Percentiles rank a stretch among this genome's conserved stretches.
Evolutionary conservation across 1,140 invertebrate genomes (phyloP).

Genomic region (Cheumatopsyche charites): DNA sequence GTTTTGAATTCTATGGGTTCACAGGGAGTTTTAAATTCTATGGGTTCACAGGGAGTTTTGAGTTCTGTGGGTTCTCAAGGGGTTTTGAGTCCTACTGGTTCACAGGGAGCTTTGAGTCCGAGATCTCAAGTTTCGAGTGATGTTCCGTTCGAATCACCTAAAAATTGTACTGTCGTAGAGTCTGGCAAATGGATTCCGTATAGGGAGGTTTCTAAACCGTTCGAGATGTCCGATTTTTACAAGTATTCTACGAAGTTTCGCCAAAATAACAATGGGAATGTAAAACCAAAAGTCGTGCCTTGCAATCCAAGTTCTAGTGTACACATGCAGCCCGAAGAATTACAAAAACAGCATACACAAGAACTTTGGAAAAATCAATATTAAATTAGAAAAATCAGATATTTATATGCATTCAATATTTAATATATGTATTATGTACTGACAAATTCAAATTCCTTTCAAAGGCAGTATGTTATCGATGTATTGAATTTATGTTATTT

Average conservation of each 20-base stretch:
- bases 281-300: slow-evolving; percentile 23
- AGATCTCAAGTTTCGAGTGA: slow-evolving; percentile 57
- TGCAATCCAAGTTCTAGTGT: not conserved
- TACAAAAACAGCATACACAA: slow-evolving; percentile 12
- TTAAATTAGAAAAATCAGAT: too few species aligned
- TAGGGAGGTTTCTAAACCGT: slow-evolving; percentile 92
- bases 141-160: slow-evolving; percentile 74
- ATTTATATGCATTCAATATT: too few species aligned
- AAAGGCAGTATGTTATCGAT: too few species aligned
- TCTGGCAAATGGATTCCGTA: slow-evolving; percentile 90
- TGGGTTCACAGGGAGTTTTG: too few species aligned
- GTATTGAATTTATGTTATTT: too few species aligned
- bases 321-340: slow-evolving; percentile 4
- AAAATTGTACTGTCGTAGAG: slow-evolving; percentile 83
- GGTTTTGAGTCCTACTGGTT: too few species aligned
- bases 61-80: too few species aligned
- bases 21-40: too few species aligned
- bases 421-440: too few species aligned
- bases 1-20: too few species aligned
- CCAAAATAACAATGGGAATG: slow-evolving; percentile 57
- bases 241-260: slow-evolving; percentile 95
- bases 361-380: slow-evolving; percentile 36
- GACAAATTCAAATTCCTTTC: too few species aligned
- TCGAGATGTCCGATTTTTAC: slow-evolving; percentile 97
- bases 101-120: slow-evolving; percentile 49